Base-by-base conservation (phyloP, 2,113 vertebrate genomes). In the Dicerorhinus sumatrensis region DNA sequence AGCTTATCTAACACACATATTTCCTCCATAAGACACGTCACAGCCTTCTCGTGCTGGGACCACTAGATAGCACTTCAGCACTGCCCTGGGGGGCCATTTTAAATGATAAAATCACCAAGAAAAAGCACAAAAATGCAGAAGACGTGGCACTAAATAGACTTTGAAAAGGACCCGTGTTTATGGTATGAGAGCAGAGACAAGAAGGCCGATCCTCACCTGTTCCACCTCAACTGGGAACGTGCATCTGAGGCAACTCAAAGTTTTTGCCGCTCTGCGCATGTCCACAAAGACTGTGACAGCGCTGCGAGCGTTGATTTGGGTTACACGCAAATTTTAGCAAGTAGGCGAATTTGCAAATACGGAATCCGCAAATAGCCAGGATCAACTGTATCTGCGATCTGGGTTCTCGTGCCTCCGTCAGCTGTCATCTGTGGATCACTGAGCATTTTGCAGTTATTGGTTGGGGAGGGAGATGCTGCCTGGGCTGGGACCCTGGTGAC, bases 201-300 rank as follows among this genome's bases (percentile, higher is more conserved):
- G 93, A 23, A 0, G 12, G 31, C 20, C 5, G 23, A 33, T 25
- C 3, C 27, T 27, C 2, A 0, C 16, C 8, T 0, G 58, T 10
- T 23, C 42, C 1, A 1, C 33, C 21, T 10, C 65, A 54, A 31
- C 72, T n/a, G 36, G 84, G 33, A n/a, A 33, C 0, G 0, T 21
- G 65, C 75, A 14, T 25, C 16, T 29, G 2, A 2, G 27, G 58
- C 18, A 8, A 9, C 23, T n/a, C 58, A 11, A 3, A 4, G 3
- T 5, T 10, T 27, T 51, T 0, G 9, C 39, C 6, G 48, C 27
- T 36, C n/a, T 20, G 18, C 0, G 0, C 21, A 3, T 2, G 54
- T 39, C 54, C 10, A 6, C 36, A n/a, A n/a, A 25, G 36, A 31
- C 48, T 7, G 8, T 1, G 0, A 58, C 72, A 36, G 25, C 3